Percentiles rank a stretch among this genome's conserved stretches.
Evolutionary conservation across 2,113 vertebrate genomes (phyloP).

Genomic region (Ariopsis seemanni): DNA sequence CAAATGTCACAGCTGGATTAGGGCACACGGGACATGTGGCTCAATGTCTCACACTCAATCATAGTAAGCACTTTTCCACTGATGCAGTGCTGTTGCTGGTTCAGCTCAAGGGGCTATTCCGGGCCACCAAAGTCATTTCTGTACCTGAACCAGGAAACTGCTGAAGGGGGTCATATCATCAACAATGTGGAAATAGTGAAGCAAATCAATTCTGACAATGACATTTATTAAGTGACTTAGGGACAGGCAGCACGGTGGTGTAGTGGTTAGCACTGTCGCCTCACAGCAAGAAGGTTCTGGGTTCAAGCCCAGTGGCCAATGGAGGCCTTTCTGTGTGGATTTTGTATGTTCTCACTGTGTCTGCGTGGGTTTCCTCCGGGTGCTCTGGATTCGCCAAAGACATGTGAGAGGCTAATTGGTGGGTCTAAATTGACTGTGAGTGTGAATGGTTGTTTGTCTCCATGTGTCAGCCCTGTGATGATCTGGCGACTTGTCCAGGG

Average conservation of each 20-base stretch:
- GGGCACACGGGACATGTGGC: background rate
- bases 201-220: background rate
- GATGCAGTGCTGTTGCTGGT: background rate
- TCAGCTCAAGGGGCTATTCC: background rate
- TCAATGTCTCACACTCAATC: conserved; percentile 6
- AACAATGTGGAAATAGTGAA: background rate
- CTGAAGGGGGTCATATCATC: background rate
- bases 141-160: background rate
- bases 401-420: too few relatives aligned
- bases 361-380: too few relatives aligned
- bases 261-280: too few relatives aligned
- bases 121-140: background rate
- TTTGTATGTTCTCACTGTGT: too few relatives aligned
- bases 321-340: too few relatives aligned
- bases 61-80: conserved; percentile 11
- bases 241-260: background rate
- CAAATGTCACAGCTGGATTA: conserved; percentile 42
- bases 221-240: background rate
- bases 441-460: too few relatives aligned
- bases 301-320: too few relatives aligned
- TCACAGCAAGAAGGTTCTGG: too few relatives aligned
- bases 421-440: too few relatives aligned
- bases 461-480: too few relatives aligned
- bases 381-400: too few relatives aligned
- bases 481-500: too few relatives aligned